Base-by-base conservation (phyloP, 2,888 invertebrate genomes). In the Lithophane semibrunnea region DNA sequence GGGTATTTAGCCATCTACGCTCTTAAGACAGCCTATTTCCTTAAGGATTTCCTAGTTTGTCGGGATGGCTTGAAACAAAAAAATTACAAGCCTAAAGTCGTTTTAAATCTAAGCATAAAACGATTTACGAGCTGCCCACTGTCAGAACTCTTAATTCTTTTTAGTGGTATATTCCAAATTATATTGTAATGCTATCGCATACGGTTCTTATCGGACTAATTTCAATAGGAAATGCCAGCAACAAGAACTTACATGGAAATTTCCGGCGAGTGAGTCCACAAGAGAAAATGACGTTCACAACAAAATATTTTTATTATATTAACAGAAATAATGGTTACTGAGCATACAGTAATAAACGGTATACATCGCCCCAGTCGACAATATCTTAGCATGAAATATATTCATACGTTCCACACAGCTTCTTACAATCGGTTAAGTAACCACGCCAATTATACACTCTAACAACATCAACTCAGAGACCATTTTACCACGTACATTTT, bases 261-360 rank as follows among this genome's bases (percentile, higher is more conserved):
- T 78, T 82, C 81, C 80, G 67, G 67, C 61, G 54, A 58, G 44
- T 78, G 75, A 77, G 21, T 82, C 24, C 75, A 66, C 49, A 37
- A 60, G 21, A 85, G 73, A 79, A 86, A 88, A 80, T 68, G 44
- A 77, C 69, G 69, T 73, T 63, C 21, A 64, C 75, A 76, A 83
- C 75, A 83, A 83, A 83, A 87, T 88, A 85, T 83, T 80, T 82
- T 85, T 82, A 84, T 75, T 78, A 69, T 80, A 86, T 86, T 80
- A 88, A 86, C 76, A 78, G 80, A 82, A 79, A 89, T 88, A 88
- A 88, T 90, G 85, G 87, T 75, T 87, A 88, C 88, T 89, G 88
- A 88, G 86, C 89, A 88, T 88, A 91, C 91, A 89, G 91, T 89
- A 91, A 89, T 91, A 89, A 90, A 91, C 91, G 89, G 91, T 90